Evolutionary conservation across 1,140 invertebrate genomes (phyloP).

Genomic region (Schlechtendalia chinensis): DNA sequence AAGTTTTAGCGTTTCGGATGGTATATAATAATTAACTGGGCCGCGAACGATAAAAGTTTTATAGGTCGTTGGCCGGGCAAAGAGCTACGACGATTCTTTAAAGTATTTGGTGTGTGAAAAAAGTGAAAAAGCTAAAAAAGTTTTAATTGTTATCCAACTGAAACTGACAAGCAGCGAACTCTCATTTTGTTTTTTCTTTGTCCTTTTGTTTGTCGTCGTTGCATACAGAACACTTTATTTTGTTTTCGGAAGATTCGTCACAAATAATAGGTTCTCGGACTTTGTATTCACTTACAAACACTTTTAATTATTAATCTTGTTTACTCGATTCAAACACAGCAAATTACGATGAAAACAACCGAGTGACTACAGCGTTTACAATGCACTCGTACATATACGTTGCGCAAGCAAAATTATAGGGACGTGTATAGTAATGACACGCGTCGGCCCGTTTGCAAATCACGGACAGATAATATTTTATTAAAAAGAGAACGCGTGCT

Average conservation of each 20-base stretch:
- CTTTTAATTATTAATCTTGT: constrained; percentile 25
- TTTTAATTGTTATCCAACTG: constrained; percentile 47
- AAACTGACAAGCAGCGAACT: constrained; percentile 37
- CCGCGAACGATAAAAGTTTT: constrained; percentile 42
- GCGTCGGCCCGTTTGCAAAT: no score
- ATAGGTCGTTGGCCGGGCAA: constrained; percentile 6
- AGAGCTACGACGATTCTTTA: background rate
- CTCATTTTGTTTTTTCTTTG: no score
- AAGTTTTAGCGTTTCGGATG: constrained; percentile 4
- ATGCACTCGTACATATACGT: no score
- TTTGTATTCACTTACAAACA: background rate
- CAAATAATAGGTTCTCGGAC: background rate
- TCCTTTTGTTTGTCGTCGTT: background rate
- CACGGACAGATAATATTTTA: no score
- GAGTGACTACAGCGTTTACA: no score
- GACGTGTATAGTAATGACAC: no score
- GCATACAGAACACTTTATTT: background rate
- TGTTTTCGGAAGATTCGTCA: background rate
- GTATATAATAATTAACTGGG: constrained; percentile 32
- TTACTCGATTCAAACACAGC: background rate
- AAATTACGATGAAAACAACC: no score
- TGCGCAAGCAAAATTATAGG: no score
- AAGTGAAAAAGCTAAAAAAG: constrained; percentile 9
- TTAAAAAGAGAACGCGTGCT: no score
- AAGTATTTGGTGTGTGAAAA: constrained; percentile 37